Evolutionary conservation across 2,113 vertebrate genomes (phyloP), one percentile per base, ranked within the genome.

Genomic region (Pangasianodon hypophthalmus): DNA sequence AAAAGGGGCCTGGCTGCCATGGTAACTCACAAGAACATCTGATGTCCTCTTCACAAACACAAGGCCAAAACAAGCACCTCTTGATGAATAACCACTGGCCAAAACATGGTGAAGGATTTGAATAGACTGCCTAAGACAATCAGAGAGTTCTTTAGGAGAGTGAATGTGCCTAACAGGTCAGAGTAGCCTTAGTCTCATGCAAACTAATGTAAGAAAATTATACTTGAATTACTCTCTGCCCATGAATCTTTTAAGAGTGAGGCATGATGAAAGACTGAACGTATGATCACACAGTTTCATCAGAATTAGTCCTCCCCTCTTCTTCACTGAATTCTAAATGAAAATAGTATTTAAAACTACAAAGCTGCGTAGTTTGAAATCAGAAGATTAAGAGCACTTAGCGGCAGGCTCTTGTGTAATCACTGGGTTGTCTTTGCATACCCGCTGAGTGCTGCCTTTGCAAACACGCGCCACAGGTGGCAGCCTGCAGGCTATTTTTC

Each of bases 1-100:
- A 62, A 54, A 75, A 32, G 56, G 86, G 64, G 89, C 80, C 80
- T 89, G 81, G 91, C 92, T 93, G 91, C 92, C 89, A 92, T 93
- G 92, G 90, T 77, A 93, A 92, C 91, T 64, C 58, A 87, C 71
- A 87, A 92, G 88, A 86, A 88, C 62, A 77, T 79, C 10, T 48
- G 50, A 86, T 83, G 75, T 64, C 79, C 26, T 86, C 77, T n/a
- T 16, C 52, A 84, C 84, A 87, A 88, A 86, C 62, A 75, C 41
- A 46, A 84, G 81, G 69, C 88, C 69, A 89, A 84, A 62, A 73
- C 69, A 64, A 85, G 46, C 67, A 58, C 16, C 50, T 32, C 52
- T 44, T 60, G 88, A 85, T 44, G 67, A 84, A 37, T 41, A 73
- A 41, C 41, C 21, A 48, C 52, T 56, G 80, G n/a, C 50, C 37